Evolutionary conservation across 2,797 vertebrate genomes (phyloP), one percentile per base, ranked within the genome.

Genomic region (Perdix hodgsoniae): DNA sequence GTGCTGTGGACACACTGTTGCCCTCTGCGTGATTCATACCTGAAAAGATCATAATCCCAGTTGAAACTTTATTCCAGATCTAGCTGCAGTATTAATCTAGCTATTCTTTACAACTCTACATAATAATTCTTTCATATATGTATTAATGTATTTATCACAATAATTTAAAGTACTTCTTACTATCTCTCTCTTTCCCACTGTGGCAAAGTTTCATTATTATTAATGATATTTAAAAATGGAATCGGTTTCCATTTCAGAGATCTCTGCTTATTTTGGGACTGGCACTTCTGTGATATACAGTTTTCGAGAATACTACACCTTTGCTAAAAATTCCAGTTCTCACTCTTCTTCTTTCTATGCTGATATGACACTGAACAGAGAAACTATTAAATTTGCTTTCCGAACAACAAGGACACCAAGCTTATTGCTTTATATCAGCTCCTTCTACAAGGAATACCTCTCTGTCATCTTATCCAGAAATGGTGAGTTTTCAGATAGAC

Each of bases 211-310:
- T 47, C n/a, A 27, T 10, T 63, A 7, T 45, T 88, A 18, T 71
- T 81, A 3, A 59, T 67, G 15, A 27, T 77, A 61, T 74, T 93
- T 77, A 95, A 79, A 93, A 77, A 81, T 3, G 47, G 5, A 90
- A 59, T 81, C 88, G 2, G 26, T 39, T 94, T 57, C 94, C 76
- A 9, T 98, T 97, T 94, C 98, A 99, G 99, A 99, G 93, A 97
- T 99, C 77, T 99, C 99, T 90, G 98, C 98, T 17, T 98, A 98
- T 95, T 99, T 99, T 86, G 98, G 97, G 94, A 93, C 97, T 7
- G 98, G 97, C 17, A 98, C 98, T 37, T 99, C 99, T 2, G 88
- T 99, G 94, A 97, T 89, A 17, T 99, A 99, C 94, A 97, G 95
- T 52, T 98, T 99, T 91, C 98, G 98, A 86, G 98, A 99, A 91